These are phyloP conservation scores for Psilopsiagon aymara DNA, from an alignment of 2,113 vertebrate genomes.

Conservation along the genomic window DNA sequence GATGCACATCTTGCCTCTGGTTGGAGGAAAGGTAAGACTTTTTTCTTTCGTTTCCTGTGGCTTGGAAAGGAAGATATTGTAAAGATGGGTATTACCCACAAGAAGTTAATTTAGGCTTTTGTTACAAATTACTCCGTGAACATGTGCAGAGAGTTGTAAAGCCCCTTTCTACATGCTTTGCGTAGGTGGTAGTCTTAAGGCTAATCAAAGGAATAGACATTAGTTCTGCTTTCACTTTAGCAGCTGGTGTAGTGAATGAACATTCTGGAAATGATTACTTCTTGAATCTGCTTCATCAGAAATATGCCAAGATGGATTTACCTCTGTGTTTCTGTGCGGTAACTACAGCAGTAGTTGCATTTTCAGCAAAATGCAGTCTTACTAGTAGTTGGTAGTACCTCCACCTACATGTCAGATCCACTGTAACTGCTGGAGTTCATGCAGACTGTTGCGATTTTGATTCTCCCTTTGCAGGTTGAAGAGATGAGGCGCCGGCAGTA, in stretches of 20 bases:
- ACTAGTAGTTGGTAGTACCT: neutral
- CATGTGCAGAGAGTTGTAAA: neutral
- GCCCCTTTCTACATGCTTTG: neutral
- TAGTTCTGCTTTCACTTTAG: neutral
- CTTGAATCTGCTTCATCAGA: neutral
- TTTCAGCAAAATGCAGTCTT: constrained; percentile 1
- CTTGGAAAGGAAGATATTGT: neutral
- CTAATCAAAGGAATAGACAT: neutral
- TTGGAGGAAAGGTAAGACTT: constrained; percentile 92
- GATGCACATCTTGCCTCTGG: constrained; percentile 94
- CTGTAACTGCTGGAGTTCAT: neutral
- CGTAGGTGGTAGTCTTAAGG: neutral
- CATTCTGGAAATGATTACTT: neutral
- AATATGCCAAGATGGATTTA: neutral
- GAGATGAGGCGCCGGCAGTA: constrained; percentile 89
- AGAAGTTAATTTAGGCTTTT: neutral
- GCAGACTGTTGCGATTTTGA: neutral
- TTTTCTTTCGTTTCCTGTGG: neutral
- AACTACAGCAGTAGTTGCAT: neutral
- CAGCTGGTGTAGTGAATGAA: neutral
- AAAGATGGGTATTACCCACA: neutral
- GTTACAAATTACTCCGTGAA: neutral
- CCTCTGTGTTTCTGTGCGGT: neutral
- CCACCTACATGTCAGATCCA: neutral
- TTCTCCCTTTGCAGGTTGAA: constrained; percentile 82